These are phyloP conservation scores for Taenaris catops DNA, from an alignment of 2,888 invertebrate species.

Conservation along the genomic window DNA sequence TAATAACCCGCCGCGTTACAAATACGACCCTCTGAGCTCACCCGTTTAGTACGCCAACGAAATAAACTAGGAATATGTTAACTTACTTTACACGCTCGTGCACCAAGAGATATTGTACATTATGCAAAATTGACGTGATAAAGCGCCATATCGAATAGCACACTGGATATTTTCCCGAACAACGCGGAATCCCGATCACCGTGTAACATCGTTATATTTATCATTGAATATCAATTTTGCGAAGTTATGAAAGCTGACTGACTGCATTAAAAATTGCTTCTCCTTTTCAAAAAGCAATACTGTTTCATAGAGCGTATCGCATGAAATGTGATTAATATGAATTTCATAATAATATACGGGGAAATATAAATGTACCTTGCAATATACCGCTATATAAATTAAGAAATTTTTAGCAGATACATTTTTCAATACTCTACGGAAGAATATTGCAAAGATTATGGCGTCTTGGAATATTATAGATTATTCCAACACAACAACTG, in stretches of 20 bases:
- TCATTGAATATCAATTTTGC: slow-evolving; percentile 21
- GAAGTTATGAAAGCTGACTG: slow-evolving; percentile 16
- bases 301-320: slow-evolving; percentile 1
- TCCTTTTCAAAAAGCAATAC: slow-evolving; percentile 4
- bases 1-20: slow-evolving; percentile 68
- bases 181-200: slow-evolving; percentile 20
- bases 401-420: no score
- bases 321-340: slow-evolving; percentile 3
- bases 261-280: slow-evolving; percentile 9
- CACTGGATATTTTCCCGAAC: slow-evolving; percentile 26
- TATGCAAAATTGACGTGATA: slow-evolving; percentile 33
- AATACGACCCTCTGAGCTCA: slow-evolving; percentile 50
- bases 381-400: no score
- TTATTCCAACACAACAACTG: no score
- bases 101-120: slow-evolving; percentile 29
- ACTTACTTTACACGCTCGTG: slow-evolving; percentile 33
- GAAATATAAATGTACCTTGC: no score
- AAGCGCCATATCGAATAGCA: slow-evolving; percentile 27
- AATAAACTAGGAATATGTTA: slow-evolving; percentile 59
- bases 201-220: slow-evolving; percentile 21
- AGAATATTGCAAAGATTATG: no score
- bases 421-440: no score
- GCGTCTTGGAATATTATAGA: no score
- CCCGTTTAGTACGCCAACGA: slow-evolving; percentile 59
- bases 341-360: no score